A percentile compares a stretch with the other conserved stretches of the same genome.
phyloP scores from a whole-genome alignment of 2,797 vertebrate species.

The Menidia menidia region DNA sequence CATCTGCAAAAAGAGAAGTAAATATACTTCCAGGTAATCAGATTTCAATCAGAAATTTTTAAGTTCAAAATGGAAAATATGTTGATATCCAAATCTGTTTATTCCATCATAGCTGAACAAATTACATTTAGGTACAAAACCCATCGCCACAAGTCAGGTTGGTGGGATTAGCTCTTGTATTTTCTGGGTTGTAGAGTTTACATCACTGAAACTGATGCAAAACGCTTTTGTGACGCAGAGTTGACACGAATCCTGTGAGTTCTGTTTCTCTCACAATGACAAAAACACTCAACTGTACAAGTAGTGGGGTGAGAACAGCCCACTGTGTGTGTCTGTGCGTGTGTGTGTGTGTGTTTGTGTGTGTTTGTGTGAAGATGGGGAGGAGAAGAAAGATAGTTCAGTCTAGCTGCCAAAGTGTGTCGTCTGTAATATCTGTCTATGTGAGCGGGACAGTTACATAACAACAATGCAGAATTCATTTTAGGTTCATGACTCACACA shows the following conservation, averaged over 20 bases:
- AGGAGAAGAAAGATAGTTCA: slow-evolving; percentile 23
- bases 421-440: slow-evolving; percentile 59
- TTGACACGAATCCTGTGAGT: slow-evolving; percentile 57
- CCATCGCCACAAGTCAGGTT: too few species aligned
- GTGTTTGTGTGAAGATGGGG: slow-evolving; percentile 22
- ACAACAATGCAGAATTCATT: slow-evolving; percentile 56
- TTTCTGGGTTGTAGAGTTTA: too few species aligned
- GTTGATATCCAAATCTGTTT: too few species aligned
- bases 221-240: slow-evolving; percentile 7
- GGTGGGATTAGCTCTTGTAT: too few species aligned
- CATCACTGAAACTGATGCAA: too few species aligned
- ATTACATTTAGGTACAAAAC: too few species aligned
- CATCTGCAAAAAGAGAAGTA: background rate
- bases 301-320: slow-evolving; percentile 28
- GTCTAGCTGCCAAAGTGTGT: slow-evolving; percentile 59
- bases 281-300: slow-evolving; percentile 21
- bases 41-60: too few species aligned
- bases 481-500: slow-evolving; percentile 40
- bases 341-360: slow-evolving; percentile 25
- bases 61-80: too few species aligned
- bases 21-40: too few species aligned
- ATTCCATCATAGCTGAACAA: too few species aligned
- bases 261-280: slow-evolving; percentile 41
- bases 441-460: slow-evolving; percentile 66
- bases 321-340: slow-evolving; percentile 22